These are phyloP conservation scores for Trichopria drosophilae DNA, from an alignment of 2,888 invertebrate genomes.

Conservation along the genomic window DNA sequence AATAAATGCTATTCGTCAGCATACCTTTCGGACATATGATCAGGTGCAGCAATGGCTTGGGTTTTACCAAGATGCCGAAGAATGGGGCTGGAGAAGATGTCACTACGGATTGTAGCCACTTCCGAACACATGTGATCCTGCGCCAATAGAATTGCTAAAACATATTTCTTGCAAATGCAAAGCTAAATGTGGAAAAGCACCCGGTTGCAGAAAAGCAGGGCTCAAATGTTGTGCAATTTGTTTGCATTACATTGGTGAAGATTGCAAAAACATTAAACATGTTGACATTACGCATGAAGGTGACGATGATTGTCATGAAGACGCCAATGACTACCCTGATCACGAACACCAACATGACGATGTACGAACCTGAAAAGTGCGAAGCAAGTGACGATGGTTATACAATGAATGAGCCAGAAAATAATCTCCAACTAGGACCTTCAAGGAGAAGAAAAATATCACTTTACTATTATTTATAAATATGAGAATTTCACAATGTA, in stretches of 20 bases:
- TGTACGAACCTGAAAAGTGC: no score
- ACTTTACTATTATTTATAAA: no score
- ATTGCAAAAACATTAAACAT: conserved; percentile 8
- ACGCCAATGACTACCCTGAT: no score
- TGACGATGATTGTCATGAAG: neutral
- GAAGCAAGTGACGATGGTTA: no score
- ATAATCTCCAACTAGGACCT: no score
- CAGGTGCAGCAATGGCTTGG: conserved; percentile 15
- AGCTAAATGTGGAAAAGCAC: conserved; percentile 11
- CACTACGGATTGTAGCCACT: conserved; percentile 22
- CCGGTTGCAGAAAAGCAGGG: conserved; percentile 24
- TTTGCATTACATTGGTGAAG: conserved; percentile 18
- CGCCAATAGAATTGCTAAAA: conserved; percentile 16
- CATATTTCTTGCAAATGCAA: conserved; percentile 23
- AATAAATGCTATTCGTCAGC: no score
- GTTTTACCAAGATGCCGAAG: conserved; percentile 4
- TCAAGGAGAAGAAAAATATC: no score
- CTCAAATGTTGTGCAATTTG: conserved; percentile 22
- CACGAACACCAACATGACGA: no score
- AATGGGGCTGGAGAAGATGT: conserved; percentile 31
- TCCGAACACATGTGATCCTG: conserved; percentile 16
- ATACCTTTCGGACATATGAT: conserved; percentile 10
- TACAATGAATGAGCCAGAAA: no score
- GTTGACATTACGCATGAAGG: neutral
- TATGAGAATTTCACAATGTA: no score